These are phyloP conservation scores for Halcyon malimbica DNA, from an alignment of 2,113 vertebrate species.

Conservation along the genomic window DNA sequence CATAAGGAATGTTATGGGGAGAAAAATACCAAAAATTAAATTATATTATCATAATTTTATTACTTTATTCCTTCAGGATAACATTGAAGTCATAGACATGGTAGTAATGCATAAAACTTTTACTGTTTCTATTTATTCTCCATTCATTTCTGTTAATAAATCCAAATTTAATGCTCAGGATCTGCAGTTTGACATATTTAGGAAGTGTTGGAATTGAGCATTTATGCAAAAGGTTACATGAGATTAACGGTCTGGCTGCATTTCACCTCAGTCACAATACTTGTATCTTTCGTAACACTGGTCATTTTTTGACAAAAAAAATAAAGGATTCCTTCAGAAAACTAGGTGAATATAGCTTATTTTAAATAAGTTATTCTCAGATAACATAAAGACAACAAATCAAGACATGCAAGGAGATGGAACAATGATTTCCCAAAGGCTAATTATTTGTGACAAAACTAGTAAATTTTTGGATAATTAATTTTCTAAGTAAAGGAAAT, in stretches of 20 bases:
- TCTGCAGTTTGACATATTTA: neutral
- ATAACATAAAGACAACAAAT: slow-evolving; percentile 17
- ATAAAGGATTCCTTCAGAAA: neutral
- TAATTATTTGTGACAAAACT: neutral
- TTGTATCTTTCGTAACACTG: neutral
- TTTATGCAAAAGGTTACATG: neutral
- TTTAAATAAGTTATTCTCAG: slow-evolving; percentile 25
- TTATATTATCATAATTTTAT: neutral
- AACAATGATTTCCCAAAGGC: neutral
- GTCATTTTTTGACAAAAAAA: neutral
- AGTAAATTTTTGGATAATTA: neutral
- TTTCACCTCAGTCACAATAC: neutral
- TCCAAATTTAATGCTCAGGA: neutral
- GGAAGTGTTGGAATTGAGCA: neutral
- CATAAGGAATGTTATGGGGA: neutral
- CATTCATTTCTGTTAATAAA: neutral
- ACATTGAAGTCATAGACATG: neutral
- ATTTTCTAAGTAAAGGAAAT: neutral
- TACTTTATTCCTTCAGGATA: neutral
- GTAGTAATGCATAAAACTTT: neutral
- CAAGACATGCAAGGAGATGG: neutral
- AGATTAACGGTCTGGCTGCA: neutral
- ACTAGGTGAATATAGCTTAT: neutral
- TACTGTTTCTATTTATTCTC: neutral
- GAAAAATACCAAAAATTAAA: neutral